Conservation (phyloP, 2,797 vertebrate species). For the Pangasius larnaudii region DNA sequence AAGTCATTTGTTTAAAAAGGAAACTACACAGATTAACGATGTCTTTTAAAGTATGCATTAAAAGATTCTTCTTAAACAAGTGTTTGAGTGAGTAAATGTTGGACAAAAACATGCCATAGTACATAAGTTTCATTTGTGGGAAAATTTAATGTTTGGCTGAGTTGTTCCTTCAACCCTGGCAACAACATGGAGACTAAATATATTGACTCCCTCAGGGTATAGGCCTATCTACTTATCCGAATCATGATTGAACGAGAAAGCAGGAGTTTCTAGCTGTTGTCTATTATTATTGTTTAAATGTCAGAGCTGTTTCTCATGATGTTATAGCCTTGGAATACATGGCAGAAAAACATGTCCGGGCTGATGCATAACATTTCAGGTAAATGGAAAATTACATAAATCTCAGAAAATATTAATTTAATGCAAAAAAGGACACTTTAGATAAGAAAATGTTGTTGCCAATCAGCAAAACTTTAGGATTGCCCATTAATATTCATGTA, state of each 20-base stretch:
- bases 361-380: background rate
- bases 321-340: constrained; percentile 13
- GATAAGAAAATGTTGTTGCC: background rate
- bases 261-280: background rate
- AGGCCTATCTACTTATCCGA: constrained; percentile 7
- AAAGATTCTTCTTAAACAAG: background rate
- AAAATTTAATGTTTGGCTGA: background rate
- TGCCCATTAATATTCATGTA: background rate
- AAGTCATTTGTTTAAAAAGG: background rate
- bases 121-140: background rate
- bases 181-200: background rate
- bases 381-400: background rate
- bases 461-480: background rate
- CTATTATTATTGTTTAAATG: constrained; percentile 12
- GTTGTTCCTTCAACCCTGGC: background rate
- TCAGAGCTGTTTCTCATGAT: constrained; percentile 17
- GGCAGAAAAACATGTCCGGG: background rate
- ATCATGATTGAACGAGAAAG: background rate
- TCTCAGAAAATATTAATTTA: background rate
- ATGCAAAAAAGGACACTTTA: background rate
- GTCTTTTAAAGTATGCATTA: background rate
- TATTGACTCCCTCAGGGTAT: background rate
- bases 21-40: background rate
- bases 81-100: background rate
- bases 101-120: background rate